Evolutionary conservation across 2,797 vertebrate genomes (phyloP), one percentile per base, ranked within the genome.

Genomic region (Tauraco hartlaubi): DNA sequence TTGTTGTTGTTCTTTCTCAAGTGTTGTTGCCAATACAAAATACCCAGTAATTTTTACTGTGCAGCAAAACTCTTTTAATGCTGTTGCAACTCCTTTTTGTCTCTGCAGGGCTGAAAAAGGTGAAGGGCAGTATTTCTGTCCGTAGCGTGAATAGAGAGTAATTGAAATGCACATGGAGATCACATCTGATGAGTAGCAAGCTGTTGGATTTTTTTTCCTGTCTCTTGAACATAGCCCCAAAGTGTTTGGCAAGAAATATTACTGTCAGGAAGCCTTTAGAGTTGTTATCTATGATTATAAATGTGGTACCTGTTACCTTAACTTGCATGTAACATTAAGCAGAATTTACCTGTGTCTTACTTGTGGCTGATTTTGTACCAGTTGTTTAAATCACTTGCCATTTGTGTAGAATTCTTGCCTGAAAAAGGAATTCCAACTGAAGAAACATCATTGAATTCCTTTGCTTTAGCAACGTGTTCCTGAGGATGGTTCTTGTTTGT

Each of bases 341-440:
- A 66, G 39, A 58, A 18, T 92, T 94, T 48, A 62, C 43, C 78
- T 87, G 8, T 9, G 22, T 58, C 48, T 88, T 88, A 20, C 28
- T 94, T 11, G 33, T 20, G 31, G 15, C 51, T 91, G 86, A 25
- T 76, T 64, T 92, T 76, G 11, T 79, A 31, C 39, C 39, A 41
- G 21, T 49, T 82, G 28, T 90, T 63, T 67, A 55, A 86, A 74
- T 85, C 39, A 28, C 46, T 87, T 56, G 22, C 16, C 4, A 41
- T 93, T 87, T 85, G 54, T 73, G 72, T 67, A 59, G 74, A 75
- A 87, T 67, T 91, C 44, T 29, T 93, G 74, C 25, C 74, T 93
- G 74, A 77, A 89, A 89, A 83, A 91, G 46, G 58, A 91, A 91
- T 92, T 93, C 35, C 48, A 75, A 13, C 29, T 84, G 31, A 64